These are phyloP conservation scores for Calycopis cecrops DNA, from an alignment of 1,140 invertebrate genomes.

Conservation along the genomic window DNA sequence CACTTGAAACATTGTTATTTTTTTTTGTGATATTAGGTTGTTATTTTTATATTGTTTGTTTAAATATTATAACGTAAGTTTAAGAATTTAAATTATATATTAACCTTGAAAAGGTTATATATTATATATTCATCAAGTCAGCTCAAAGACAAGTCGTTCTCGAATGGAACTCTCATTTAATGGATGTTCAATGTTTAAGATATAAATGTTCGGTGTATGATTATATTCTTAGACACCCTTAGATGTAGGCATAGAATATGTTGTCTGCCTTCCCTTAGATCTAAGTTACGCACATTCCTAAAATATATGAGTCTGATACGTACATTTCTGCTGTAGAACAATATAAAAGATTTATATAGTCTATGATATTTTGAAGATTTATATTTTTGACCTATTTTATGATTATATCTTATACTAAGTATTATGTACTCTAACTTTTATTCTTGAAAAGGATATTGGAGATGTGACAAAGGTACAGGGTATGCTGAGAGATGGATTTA, in stretches of 20 bases:
- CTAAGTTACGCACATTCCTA: conserved; percentile 70
- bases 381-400: conserved; percentile 69
- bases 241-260: conserved; percentile 35
- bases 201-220: conserved; percentile 44
- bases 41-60: conserved; percentile 33
- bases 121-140: conserved; percentile 76
- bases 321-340: conserved; percentile 68
- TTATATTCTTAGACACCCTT: conserved; percentile 47
- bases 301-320: conserved; percentile 67
- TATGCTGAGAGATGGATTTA: conserved; percentile 44
- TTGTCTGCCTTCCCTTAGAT: conserved; percentile 52
- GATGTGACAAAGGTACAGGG: conserved; percentile 65
- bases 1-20: conserved; percentile 6
- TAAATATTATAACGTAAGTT: conserved; percentile 23
- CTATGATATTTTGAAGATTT: conserved; percentile 67
- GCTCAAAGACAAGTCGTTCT: conserved; percentile 54
- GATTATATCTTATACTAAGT: conserved; percentile 57
- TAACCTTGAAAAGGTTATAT: conserved; percentile 52
- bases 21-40: conserved; percentile 27
- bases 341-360: conserved; percentile 59
- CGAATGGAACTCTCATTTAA: conserved; percentile 53
- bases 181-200: conserved; percentile 51
- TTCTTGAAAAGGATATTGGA: conserved; percentile 39
- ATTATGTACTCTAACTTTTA: conserved; percentile 50
- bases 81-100: conserved; percentile 43